Evolutionary conservation across 2,888 invertebrate species (phyloP), one percentile per base, ranked within the genome.

Genomic region (Teleiodes luculella): DNA sequence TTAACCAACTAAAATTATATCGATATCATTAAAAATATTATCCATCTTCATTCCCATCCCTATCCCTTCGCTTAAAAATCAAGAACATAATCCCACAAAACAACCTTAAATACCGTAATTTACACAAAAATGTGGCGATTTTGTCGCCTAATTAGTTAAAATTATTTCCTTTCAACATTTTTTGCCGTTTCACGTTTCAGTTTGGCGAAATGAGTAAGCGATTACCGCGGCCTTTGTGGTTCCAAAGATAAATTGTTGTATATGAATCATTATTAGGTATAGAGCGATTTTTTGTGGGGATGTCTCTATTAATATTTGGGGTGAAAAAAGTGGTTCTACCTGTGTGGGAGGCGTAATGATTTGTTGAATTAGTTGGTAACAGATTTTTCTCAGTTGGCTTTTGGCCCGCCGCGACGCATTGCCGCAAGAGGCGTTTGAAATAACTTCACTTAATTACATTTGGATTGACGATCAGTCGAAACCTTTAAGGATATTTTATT

Each of bases 71-170:
- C 2, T 13, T 6, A 73, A 78, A 67, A 24, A 24, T 79, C 71
- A 78, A 81, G 80, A 80, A 78, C 70, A 67, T 69, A 65, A 68
- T 58, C 68, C 71, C 67, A 76, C 72, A 75, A 72, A 79, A 77
- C 77, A 76, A 72, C 74, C 66, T 72, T 70, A 59, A 81, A 78
- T 70, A 77, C 74, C 71, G 76, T 79, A 76, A 79, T 82, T 83
- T 77, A 74, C 67, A 63, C 68, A 68, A 67, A 80, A 83, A 86
- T 68, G 84, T 84, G 86, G 65, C 74, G 76, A 80, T 70, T 85
- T 84, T 87, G 86, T 87, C 86, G 86, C 86, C 80, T 83, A 85
- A 86, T 86, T 84, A 83, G 85, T 86, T 80, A 78, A 83, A 80
- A 82, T 83, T 80, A 70, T 76, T 70, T 68, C 67, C 61, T 59